These are phyloP conservation scores for Ricordea florida DNA, from an alignment of 92 coral and sea anemone genomes.

Conservation along the genomic window DNA sequence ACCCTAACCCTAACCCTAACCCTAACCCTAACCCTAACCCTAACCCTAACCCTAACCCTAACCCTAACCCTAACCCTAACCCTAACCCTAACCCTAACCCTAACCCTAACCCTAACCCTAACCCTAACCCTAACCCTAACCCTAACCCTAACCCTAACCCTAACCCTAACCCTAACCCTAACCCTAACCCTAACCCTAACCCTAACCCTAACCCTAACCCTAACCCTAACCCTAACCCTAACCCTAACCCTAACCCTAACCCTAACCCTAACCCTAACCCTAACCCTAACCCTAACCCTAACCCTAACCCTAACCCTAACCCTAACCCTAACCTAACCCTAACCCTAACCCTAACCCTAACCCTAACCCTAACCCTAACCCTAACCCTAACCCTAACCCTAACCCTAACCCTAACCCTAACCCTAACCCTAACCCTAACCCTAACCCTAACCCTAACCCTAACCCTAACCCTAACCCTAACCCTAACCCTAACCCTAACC, in stretches of 20 bases:
- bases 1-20: constrained; percentile 30
- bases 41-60: constrained; percentile 37
- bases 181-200: constrained; percentile 63
- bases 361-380: constrained; percentile 18
- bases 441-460: not conserved
- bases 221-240: constrained; percentile 62
- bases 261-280: constrained; percentile 59
- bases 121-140: constrained; percentile 22
- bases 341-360: constrained; percentile 8
- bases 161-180: constrained; percentile 28
- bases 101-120: constrained; percentile 35
- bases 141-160: constrained; percentile 33
- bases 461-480: constrained; percentile 12
- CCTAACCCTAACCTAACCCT: no score
- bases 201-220: constrained; percentile 62
- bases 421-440: constrained; percentile 26
- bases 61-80: constrained; percentile 23
- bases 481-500: constrained; percentile 14
- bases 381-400: constrained; percentile 25
- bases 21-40: constrained; percentile 47
- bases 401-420: constrained; percentile 29
- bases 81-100: constrained; percentile 25
- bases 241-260: constrained; percentile 68
- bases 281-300: constrained; percentile 53
- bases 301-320: not conserved